Base-by-base conservation (phyloP, 2,888 invertebrate genomes). In the Lomographa bimaculata region DNA sequence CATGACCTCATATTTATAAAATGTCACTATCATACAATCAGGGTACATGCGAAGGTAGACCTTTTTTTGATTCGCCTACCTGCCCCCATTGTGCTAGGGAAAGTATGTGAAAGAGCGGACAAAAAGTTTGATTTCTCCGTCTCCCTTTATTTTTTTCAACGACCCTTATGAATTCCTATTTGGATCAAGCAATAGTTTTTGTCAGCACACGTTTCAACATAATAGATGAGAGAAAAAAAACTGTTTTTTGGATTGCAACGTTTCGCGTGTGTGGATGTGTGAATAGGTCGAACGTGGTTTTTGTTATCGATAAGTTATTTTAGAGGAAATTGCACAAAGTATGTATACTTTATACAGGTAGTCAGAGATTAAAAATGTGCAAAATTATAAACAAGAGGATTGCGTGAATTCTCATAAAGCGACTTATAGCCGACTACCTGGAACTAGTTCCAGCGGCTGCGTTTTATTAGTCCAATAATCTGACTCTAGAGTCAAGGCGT, bases 71-170 rank as follows among this genome's bases (percentile, higher is more conserved):
- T 40, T 61, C 69, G 61, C 56, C 81, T 86, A 86, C 86, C 85
- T 85, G 85, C 69, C 52, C 35, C 73, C 58, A 75, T 83, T 82
- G 76, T 81, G 64, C 64, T 50, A 67, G 82, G 76, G 87, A 87
- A 87, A 87, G 86, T 83, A 79, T 73, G 79, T 76, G 82, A 84
- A 83, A 85, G 82, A 60, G 61, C 63, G 46, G 39, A 70, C 66
- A 78, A 81, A 80, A 81, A 81, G 74, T 57, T 45, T 67, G 77
- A 81, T 82, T 83, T 79, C 79, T 70, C 65, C 61, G 59, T 70
- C 65, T 71, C 68, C 64, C 60, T 62, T 11, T 70, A 63, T 67
- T 71, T 70, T 70, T 74, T 73, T 71, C 66, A 60, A 50, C 64
- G 64, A 66, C 68, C 74, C 76, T 70, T 64, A 67, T 66, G 68